These are phyloP conservation scores for Chamaea fasciata DNA, from an alignment of 2,113 vertebrate species.

Conservation along the genomic window DNA sequence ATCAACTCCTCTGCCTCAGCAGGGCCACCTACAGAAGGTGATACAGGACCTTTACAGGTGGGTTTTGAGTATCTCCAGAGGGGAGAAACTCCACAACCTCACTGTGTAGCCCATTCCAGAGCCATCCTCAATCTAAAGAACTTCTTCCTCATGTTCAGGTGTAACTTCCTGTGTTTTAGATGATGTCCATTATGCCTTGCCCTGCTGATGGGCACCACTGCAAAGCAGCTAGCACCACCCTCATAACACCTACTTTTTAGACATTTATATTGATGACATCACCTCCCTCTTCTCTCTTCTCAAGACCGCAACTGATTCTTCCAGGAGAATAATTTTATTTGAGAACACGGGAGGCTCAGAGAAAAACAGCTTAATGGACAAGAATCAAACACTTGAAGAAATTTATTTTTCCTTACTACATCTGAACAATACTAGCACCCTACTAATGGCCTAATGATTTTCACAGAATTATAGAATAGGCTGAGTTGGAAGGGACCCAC, in stretches of 20 bases:
- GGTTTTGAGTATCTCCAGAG: neutral
- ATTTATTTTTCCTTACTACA: neutral
- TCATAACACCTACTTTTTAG: neutral
- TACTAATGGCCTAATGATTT: neutral
- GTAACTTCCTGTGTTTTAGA: neutral
- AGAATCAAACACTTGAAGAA: neutral
- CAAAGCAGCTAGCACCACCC: neutral
- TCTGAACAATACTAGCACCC: neutral
- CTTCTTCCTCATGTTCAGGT: neutral
- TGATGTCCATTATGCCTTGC: neutral
- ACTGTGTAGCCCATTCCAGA: neutral
- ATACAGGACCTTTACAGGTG: neutral
- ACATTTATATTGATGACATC: neutral
- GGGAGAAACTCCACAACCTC: neutral
- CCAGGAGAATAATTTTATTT: neutral
- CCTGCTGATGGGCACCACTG: neutral
- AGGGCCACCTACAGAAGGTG: neutral
- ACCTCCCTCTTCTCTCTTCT: neutral
- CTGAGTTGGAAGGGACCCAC: neutral
- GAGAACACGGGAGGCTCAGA: neutral
- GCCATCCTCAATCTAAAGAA: neutral
- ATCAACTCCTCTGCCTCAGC: fast-evolving
- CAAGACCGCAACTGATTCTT: neutral
- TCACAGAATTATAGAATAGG: neutral
- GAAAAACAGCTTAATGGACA: neutral